Evolutionary conservation across 1,140 invertebrate species (phyloP), one percentile per base, ranked within the genome.

Genomic region (Drosophila grimshawi): DNA sequence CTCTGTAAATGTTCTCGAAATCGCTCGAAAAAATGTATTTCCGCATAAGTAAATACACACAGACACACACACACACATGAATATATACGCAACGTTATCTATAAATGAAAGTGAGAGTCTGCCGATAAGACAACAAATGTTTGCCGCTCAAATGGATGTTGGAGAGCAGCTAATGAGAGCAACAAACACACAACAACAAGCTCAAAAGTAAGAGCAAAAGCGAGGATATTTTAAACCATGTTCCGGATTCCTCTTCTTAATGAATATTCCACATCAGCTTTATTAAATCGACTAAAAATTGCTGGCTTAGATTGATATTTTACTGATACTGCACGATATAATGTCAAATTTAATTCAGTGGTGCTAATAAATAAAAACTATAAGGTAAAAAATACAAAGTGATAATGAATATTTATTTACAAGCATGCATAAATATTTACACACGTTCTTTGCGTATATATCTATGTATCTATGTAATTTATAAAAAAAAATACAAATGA

Each of bases 1-100:
- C 46, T 35, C 72, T 78, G 57, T 41, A 46, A 68, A 66, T 72
- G 60, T 86, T 86, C 82, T 86, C 51, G 82, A 86, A 88, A 61
- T 63, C 45, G 19, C 79, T 72, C 65, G 70, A 62, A 70, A 61
- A 43, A 19, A 39, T 32, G 19, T 55, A 46, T 30, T 32, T 53
- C 27, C 8, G 10, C 43, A 19, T 19, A 19, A 19, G 19, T 66
- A 65, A 66, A 80, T 78, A 46, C 72, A 53, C 51, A 55, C 5
- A 33, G 30, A 53, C 35, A 46, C 32, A 65, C 7, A 19, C 57
- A 62, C 11, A 46, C 71, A 55, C n/a, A 5, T 56, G 39, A n/a
- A 10, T 43, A 32, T 39, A 53, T 60, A 55, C 41, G 49, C 55
- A 68, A 29, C 39, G 37, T 67, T 68, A 60, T 68, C 65, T 61